Evolutionary conservation across 1,140 invertebrate genomes (phyloP), one percentile per base, ranked within the genome.

Genomic region (Semibalanus balanoides): DNA sequence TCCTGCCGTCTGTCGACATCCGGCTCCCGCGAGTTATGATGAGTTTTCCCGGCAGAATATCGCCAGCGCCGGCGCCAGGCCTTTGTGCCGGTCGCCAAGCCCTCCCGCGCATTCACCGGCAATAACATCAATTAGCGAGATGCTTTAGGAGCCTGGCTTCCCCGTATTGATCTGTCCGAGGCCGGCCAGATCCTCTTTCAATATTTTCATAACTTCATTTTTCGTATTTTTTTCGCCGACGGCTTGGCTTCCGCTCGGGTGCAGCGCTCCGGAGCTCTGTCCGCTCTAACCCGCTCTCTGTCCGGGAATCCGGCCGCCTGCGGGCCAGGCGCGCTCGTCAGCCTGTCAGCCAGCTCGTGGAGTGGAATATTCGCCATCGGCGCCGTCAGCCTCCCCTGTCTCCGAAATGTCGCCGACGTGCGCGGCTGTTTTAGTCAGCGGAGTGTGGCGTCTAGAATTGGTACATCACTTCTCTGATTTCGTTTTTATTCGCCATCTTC

Each of bases 151-250:
- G 22, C 51, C 51, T 19, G 51, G 14, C 35, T 40, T 64, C 22
- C 51, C 51, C 51, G 51, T 64, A 64, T 64, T 64, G 51, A 64
- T 64, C 51, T 25, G 51, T 7, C 51, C 51, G 51, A 22, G 14
- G 51, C 51, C 51, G 1, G 51, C 51, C 51, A 40, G 35, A 64
- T 64, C 51, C 51, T 64, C 51, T 64, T 64, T 64, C 51, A 64
- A 64, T 64, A 64, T 64, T 64, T 64, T 64, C 51, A 64, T 64
- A 64, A 64, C 51, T 64, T 64, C 51, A 64, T 64, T 64, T 64
- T 64, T 64, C 51, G 1, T 64, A 64, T 64, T 64, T 64, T n/a
- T 40, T 64, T 64, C 51, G 51, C 51, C 51, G 51, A 64, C 51
- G 22, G 51, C 51, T 25, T 11, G 14, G 14, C 51, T 64, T 64